Percentiles rank a stretch among this genome's conserved stretches.
phyloP scores from a whole-genome alignment of 37 sponge, comb jelly and placozoan genomes.

The Dysidea cf. avara region DNA sequence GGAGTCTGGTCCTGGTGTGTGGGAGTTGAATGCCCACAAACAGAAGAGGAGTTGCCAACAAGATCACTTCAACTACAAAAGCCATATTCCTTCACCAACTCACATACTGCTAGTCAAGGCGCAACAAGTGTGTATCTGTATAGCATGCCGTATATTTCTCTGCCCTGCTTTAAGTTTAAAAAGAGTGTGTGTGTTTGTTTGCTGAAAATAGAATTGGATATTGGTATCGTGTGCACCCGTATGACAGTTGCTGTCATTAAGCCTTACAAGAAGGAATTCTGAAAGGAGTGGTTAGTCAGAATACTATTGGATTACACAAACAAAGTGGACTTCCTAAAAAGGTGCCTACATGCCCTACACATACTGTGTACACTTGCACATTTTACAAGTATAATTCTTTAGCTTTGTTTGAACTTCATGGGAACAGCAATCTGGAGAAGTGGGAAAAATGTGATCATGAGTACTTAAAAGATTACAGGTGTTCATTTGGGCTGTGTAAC shows the following conservation, averaged over 20 bases:
- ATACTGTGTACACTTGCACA: no score
- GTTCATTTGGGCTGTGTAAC: neutral
- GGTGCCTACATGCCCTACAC: no score
- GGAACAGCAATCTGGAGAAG: conserved; percentile 47
- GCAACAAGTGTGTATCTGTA: conserved; percentile 11
- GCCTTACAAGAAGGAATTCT: conserved; percentile 33
- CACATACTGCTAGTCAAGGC: conserved; percentile 49
- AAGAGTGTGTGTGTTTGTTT: no score
- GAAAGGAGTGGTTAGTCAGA: conserved; percentile 48
- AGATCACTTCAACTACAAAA: conserved; percentile 15
- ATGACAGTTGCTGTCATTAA: no score
- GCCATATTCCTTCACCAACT: conserved; percentile 50
- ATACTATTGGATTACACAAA: conserved; percentile 47
- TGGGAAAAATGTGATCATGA: conserved; percentile 40
- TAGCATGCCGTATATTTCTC: no score
- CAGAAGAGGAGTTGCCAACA: neutral
- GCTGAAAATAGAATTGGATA: neutral
- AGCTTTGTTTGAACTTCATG: conserved; percentile 52
- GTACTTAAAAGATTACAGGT: conserved; percentile 42
- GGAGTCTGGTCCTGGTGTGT: conserved; percentile 47
- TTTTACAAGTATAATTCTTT: neutral
- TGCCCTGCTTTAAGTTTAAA: no score
- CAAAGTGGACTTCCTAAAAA: conserved; percentile 54
- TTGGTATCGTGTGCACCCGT: neutral
- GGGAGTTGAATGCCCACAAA: conserved; percentile 42